Base-by-base conservation (phyloP, 2,888 invertebrate genomes). In the Petrolisthes manimaculis region DNA sequence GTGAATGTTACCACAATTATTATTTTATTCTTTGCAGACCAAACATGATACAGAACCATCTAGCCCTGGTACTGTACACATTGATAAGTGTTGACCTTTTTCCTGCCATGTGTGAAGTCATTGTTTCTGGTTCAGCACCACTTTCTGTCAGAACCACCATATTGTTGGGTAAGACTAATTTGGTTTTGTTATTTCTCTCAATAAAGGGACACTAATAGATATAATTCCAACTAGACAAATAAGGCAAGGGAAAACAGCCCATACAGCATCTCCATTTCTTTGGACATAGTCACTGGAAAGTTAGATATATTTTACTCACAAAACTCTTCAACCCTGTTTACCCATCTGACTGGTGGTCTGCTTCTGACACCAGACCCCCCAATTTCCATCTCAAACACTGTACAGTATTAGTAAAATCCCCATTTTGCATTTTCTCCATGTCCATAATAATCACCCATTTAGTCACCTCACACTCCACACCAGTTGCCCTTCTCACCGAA, bases 71-170 rank as follows among this genome's bases (percentile, higher is more conserved):
- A 92, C 95, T 99, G 85, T 97, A 97, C 92, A 96, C 97, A 92
- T 96, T 98, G 93, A 94, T 98, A 91, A 96, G 97, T 93, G 95
- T 95, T 85, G 98, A 98, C 56, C 94, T 98, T 84, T 94, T 98
- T 89, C 96, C 96, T 92, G 98, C 98, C 37, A 94, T 99, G 91
- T 96, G 97, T 61, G 97, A 98, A 94, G 98, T 98, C 56, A 97
- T 98, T 91, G 96, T 97, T 75, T 96, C 96, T 84, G 96, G 96
- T 92, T 88, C 89, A 4, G 97, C 96, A 24, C 96, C 97, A 93
- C 96, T 98, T 92, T 97, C 97, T 89, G 97, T 98, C 91, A 95
- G 97, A 92, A 97, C 98, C 82, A 98, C 98, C 24, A 96, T 98
- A 91, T 94, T 99, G 86, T 94, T 98, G 92, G 97, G 97, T 94